Evolutionary conservation across 1,140 invertebrate genomes (phyloP), one percentile per base, ranked within the genome.

Genomic region (Aphis craccivora): DNA sequence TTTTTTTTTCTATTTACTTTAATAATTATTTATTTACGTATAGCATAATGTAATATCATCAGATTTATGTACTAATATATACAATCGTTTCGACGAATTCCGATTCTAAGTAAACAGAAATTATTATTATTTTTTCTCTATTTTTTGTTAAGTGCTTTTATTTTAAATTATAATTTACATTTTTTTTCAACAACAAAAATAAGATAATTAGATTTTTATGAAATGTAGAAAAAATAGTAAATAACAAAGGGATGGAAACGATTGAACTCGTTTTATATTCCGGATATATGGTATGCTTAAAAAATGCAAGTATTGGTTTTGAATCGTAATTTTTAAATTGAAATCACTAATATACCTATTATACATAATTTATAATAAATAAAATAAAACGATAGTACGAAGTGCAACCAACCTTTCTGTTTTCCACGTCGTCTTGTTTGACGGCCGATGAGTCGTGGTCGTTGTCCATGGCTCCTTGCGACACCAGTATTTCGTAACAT

Each of bases 401-500:
- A 76, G n/a, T 76, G 60, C 60, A 23, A 67, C 90, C 22, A n/a
- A 93, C 91, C 91, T 93, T 93, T 86, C 91, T 93, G 48, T 93
- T 93, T 84, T 93, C 91, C 35, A 96, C 95, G 86, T 95, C 95
- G n/a, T 95, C 95, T 18, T 95, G 94, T 87, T 94, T 93, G 45
- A 88, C 51, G 37, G 90, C 43, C 0, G 94, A 94, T 2, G 94
- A 87, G 90, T 94, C 81, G 90, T 95, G 51, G 76, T 94, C 94
- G 37, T 96, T 96, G 55, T 98, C 97, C 43, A 98, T 95, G 22
- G 98, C 98, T 0, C 97, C 97, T 94, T 98, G 98, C 86, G 96
- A 96, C 93, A 98, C 96, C 2, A 98, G 95, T 93, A 97, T 95
- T 37, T 97, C 96, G 94, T 97, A 98, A 84, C 98, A 97, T 0